Evolutionary conservation across 2,113 vertebrate species (phyloP).

Genomic region (Sinocyclocheilus rhinocerous): DNA sequence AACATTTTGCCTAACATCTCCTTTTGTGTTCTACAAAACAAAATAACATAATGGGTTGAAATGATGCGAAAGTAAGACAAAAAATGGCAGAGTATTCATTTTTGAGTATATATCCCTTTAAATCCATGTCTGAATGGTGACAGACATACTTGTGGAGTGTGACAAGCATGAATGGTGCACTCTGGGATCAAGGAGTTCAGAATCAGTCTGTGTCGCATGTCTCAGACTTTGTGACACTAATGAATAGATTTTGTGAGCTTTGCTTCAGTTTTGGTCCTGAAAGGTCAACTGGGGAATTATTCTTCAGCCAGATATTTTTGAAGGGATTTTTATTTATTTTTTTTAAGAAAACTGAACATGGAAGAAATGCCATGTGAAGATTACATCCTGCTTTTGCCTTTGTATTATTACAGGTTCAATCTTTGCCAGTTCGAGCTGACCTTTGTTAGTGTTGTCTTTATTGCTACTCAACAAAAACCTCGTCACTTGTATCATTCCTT

Average conservation of each 20-base stretch:
- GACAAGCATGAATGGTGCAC: conserved; percentile 30
- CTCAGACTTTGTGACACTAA: conserved; percentile 34
- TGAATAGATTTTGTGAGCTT: conserved; percentile 36
- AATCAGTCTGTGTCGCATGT: conserved; percentile 26
- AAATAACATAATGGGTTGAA: neutral
- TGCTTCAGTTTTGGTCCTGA: conserved; percentile 32
- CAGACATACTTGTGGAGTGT: conserved; percentile 12
- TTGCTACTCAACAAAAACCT: conserved; percentile 6
- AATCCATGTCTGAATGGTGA: neutral
- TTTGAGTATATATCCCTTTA: neutral
- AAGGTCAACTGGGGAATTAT: conserved; percentile 33
- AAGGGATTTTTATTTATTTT: neutral
- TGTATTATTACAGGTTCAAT: conserved; percentile 17
- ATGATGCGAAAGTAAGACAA: neutral
- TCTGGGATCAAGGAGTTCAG: conserved; percentile 41
- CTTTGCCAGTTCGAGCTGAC: neutral
- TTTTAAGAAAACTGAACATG: conserved; percentile 14
- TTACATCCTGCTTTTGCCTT: conserved; percentile 1
- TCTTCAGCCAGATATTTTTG: conserved; percentile 6
- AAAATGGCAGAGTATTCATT: neutral
- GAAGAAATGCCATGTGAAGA: conserved; percentile 18
- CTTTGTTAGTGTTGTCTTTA: neutral
- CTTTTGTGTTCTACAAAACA: neutral
- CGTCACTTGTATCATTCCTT: too few species aligned
- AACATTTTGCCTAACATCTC: neutral